A percentile compares a stretch with the other conserved stretches of the same genome.
Conservation (phyloP, 2,113 vertebrate species). For the Crocuta crocuta region DNA sequence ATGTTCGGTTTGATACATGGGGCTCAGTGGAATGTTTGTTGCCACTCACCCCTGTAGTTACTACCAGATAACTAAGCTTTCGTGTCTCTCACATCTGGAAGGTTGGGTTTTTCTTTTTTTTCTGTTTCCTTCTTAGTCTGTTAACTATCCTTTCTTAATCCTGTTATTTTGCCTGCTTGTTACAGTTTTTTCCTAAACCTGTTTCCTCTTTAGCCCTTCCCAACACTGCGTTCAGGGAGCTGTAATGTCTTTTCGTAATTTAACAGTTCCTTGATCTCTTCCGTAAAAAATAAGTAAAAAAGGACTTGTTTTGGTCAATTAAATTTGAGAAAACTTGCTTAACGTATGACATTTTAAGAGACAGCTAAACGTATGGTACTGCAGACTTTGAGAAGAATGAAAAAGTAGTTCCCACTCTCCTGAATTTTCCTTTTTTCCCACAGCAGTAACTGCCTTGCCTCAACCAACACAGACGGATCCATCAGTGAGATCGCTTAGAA, state of each 20-base stretch:
- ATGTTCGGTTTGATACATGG: neutral
- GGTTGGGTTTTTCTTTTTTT: neutral
- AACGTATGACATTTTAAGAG: neutral
- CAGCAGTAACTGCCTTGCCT: neutral
- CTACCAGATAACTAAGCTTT: neutral
- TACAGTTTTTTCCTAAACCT: neutral
- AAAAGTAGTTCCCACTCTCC: neutral
- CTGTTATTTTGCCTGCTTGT: neutral
- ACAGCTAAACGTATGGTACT: neutral
- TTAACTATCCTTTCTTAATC: neutral
- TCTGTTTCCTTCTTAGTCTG: neutral
- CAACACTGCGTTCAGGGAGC: neutral
- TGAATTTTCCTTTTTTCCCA: neutral
- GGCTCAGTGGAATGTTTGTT: neutral
- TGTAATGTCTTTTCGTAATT: neutral
- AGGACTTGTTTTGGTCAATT: neutral
- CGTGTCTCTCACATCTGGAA: neutral
- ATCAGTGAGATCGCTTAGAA: no score
- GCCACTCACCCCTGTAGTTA: neutral
- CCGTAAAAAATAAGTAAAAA: neutral
- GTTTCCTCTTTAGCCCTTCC: neutral
- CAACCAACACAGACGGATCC: neutral
- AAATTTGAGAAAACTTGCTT: neutral
- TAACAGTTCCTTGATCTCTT: neutral
- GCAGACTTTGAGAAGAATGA: neutral